Conservation (phyloP, 2,888 invertebrate genomes). For the Trissoscelio sp. region DNA sequence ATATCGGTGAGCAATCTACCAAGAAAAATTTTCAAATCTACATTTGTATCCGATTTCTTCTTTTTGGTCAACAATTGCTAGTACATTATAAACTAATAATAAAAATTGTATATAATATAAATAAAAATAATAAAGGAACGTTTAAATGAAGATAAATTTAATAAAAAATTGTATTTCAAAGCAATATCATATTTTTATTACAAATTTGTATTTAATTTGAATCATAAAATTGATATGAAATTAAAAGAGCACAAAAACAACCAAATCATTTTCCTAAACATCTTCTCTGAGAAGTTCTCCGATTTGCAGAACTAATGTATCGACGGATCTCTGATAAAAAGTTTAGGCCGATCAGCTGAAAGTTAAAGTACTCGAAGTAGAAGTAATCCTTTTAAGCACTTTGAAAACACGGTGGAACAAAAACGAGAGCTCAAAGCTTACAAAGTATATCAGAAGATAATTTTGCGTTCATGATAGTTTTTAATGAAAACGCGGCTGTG, state of each 20-base stretch:
- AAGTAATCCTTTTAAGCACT: conserved; percentile 52
- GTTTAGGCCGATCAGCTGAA: conserved; percentile 32
- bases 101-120: no score
- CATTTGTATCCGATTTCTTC: no score
- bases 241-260: background rate
- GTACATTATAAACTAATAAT: no score
- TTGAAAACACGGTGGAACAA: conserved; percentile 28
- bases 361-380: conserved; percentile 40
- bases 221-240: no score
- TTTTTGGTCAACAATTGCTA: no score
- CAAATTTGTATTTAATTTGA: no score
- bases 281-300: background rate
- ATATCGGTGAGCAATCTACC: no score
- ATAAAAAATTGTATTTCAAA: no score
- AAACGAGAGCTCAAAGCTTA: conserved; percentile 29
- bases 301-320: conserved; percentile 1
- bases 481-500: conserved; percentile 19
- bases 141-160: no score
- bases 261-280: background rate
- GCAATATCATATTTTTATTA: no score
- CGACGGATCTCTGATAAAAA: conserved; percentile 24
- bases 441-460: conserved; percentile 41
- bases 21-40: no score
- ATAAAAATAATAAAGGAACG: no score
- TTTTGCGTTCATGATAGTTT: conserved; percentile 45